These are phyloP conservation scores for Hybognathus amarus DNA, from an alignment of 2,797 vertebrate genomes.

Conservation along the genomic window DNA sequence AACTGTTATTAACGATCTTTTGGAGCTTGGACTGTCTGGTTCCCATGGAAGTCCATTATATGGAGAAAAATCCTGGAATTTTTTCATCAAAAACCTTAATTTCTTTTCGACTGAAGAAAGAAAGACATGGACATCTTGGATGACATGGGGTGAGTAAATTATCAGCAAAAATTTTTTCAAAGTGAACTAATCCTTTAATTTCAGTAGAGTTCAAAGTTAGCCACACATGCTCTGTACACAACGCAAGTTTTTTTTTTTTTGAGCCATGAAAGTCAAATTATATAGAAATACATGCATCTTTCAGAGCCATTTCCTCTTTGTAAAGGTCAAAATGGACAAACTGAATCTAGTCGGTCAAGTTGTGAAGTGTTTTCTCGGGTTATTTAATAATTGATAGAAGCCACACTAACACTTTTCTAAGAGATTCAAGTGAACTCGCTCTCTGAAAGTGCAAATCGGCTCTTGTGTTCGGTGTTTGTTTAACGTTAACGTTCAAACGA, in stretches of 20 bases:
- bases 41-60: too few relatives aligned
- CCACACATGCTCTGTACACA: not conserved
- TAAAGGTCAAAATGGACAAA: constrained; percentile 28
- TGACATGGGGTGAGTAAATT: too few relatives aligned
- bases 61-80: too few relatives aligned
- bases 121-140: too few relatives aligned
- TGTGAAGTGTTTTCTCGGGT: not conserved
- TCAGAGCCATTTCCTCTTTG: not conserved
- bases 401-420: not conserved
- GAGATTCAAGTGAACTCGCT: constrained; percentile 61
- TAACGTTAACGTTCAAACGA: constrained; percentile 32
- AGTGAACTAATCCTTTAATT: too few relatives aligned
- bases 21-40: too few relatives aligned
- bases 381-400: constrained; percentile 21
- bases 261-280: not conserved
- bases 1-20: too few relatives aligned
- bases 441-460: constrained; percentile 70
- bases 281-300: not conserved
- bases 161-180: too few relatives aligned
- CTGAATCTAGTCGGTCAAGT: not conserved
- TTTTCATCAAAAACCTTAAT: too few relatives aligned
- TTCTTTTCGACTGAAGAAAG: too few relatives aligned
- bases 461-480: constrained; percentile 19
- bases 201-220: not conserved
- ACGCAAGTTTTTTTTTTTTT: not conserved